phyloP scores from a whole-genome alignment of 2,113 vertebrate species.

The Aphyosemion australe region DNA sequence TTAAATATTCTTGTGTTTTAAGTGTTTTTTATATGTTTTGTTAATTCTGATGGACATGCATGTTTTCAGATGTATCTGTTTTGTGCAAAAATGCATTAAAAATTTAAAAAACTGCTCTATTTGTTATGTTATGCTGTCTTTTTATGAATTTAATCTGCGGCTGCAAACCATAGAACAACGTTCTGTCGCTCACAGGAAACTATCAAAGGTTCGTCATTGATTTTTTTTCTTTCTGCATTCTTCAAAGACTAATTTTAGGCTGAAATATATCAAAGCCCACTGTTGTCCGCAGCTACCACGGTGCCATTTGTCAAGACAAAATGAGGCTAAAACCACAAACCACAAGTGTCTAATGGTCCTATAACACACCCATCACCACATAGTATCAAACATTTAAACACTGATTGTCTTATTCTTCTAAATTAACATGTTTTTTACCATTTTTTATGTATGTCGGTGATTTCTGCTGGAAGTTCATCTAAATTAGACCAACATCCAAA shows the following conservation, averaged over 20 bases:
- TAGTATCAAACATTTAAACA: not conserved
- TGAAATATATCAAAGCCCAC: constrained; percentile 18
- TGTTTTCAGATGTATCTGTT: not conserved
- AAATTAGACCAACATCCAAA: no score
- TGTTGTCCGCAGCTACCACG: constrained; percentile 44
- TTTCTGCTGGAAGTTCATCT: no score
- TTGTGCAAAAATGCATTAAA: not conserved
- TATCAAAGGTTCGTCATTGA: not conserved
- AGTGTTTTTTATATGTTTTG: not conserved
- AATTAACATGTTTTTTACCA: no score
- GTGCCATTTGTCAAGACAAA: not conserved
- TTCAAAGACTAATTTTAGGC: not conserved
- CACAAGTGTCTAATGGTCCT: constrained; percentile 37
- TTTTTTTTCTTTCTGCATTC: not conserved
- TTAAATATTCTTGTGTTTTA: not conserved
- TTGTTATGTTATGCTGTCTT: not conserved
- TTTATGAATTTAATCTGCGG: not conserved
- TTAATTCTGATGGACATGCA: not conserved
- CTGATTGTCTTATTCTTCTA: no score
- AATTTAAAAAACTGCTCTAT: not conserved
- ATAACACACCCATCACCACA: not conserved
- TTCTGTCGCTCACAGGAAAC: not conserved
- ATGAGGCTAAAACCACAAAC: constrained; percentile 50
- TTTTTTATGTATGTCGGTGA: no score
- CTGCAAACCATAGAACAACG: not conserved